phyloP scores from a whole-genome alignment of 2,797 vertebrate genomes.

The Dendrocincla fuliginosa region DNA sequence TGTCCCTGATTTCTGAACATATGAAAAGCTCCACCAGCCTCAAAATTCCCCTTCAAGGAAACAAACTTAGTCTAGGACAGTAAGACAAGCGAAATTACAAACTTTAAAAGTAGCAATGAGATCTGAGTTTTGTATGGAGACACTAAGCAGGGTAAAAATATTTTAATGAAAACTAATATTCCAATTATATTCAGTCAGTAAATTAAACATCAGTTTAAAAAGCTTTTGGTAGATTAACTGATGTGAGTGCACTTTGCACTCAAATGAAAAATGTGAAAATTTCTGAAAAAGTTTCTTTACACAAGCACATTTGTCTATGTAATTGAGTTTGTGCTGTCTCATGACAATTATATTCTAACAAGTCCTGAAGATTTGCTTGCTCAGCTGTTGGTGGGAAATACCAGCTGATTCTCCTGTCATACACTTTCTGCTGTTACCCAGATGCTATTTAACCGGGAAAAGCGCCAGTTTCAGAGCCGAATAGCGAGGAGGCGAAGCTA shows the following conservation, averaged over 20 bases:
- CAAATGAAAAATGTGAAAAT: not conserved
- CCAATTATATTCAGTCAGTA: not conserved
- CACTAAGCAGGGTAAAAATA: not conserved
- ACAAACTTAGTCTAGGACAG: not conserved
- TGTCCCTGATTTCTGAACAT: not conserved
- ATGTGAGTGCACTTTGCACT: not conserved
- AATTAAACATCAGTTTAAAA: not conserved
- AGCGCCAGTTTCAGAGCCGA: not conserved
- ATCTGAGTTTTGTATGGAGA: not conserved
- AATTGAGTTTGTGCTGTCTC: not conserved
- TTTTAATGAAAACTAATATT: not conserved
- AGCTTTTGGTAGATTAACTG: not conserved
- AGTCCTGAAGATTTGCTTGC: not conserved
- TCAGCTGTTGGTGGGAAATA: not conserved
- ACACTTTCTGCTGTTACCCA: not conserved
- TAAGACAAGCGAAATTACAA: not conserved
- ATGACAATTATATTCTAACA: not conserved
- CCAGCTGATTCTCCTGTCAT: not conserved
- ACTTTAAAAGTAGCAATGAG: not conserved
- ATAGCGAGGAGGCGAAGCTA: fast-evolving
- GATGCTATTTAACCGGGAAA: not conserved
- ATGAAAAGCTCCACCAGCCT: not conserved
- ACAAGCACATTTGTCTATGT: not conserved
- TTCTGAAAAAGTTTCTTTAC: not conserved
- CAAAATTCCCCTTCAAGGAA: not conserved